These are phyloP conservation scores for Phaethon lepturus DNA, from an alignment of 2,113 vertebrate genomes.

Conservation along the genomic window DNA sequence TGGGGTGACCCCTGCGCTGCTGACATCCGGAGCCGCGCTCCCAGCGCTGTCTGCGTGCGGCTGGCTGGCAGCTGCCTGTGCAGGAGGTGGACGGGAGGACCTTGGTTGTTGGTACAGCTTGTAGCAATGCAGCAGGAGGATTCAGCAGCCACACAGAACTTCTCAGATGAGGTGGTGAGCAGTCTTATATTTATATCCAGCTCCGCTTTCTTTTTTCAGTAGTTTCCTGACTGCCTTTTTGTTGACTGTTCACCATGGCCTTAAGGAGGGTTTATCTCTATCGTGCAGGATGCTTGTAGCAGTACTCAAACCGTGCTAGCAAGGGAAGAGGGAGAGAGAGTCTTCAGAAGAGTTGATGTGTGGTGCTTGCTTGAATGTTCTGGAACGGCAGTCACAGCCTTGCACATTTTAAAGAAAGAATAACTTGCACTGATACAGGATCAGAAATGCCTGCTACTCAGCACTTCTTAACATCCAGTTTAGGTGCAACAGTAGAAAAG, in stretches of 20 bases:
- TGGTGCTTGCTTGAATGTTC: neutral
- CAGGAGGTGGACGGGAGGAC: accelerated
- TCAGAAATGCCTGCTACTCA: neutral
- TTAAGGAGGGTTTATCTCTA: neutral
- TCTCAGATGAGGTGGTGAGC: neutral
- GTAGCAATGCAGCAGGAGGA: neutral
- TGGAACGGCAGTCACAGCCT: neutral
- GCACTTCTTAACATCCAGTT: neutral
- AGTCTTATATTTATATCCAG: neutral
- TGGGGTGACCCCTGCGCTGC: accelerated
- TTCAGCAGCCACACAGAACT: neutral
- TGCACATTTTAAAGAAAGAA: neutral
- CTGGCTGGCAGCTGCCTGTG: neutral
- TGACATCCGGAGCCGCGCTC: neutral
- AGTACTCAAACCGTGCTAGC: neutral
- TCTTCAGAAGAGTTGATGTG: neutral
- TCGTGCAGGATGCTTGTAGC: neutral
- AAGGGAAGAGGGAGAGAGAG: neutral
- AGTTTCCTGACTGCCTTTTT: neutral
- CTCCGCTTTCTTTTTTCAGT: neutral
- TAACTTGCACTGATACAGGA: accelerated
- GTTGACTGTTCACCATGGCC: neutral
- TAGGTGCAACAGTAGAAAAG: neutral
- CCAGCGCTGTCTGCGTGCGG: accelerated
- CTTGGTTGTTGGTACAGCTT: accelerated